Conservation (phyloP, 2,113 vertebrate species). For the Lipophrys pholis region DNA sequence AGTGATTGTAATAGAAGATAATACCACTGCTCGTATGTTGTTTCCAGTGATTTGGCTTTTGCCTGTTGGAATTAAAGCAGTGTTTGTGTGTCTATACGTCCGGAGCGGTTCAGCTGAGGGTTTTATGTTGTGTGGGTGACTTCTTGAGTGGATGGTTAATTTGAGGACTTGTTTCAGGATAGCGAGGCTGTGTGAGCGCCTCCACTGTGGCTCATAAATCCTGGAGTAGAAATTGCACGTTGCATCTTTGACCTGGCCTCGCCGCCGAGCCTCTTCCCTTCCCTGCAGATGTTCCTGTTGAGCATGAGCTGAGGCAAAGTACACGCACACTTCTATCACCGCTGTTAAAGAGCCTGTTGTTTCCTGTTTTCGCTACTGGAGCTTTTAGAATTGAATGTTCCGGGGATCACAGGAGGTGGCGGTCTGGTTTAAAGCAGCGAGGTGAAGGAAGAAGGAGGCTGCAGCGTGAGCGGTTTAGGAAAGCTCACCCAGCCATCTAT, state of each 20-base stretch:
- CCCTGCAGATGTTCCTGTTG: conserved; percentile 48
- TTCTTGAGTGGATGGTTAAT: neutral
- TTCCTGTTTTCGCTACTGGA: conserved; percentile 15
- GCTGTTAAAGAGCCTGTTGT: conserved; percentile 9
- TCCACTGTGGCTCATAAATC: conserved; percentile 34
- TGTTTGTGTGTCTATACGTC: neutral
- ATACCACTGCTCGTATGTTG: neutral
- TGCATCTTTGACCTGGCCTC: conserved; percentile 20
- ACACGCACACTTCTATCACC: no score
- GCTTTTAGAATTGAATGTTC: conserved; percentile 14
- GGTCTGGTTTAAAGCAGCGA: neutral
- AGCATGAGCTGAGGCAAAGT: conserved; percentile 32
- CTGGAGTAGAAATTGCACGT: conserved; percentile 17
- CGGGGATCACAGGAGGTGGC: conserved; percentile 22
- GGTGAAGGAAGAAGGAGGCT: conserved; percentile 26
- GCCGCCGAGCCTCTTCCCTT: conserved; percentile 29
- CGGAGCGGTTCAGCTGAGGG: neutral
- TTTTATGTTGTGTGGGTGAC: neutral
- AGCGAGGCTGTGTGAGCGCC: conserved; percentile 3
- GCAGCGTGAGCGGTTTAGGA: conserved; percentile 58
- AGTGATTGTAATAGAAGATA: neutral
- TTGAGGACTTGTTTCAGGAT: conserved; percentile 11
- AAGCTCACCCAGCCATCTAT: conserved; percentile 51
- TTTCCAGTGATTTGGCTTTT: neutral
- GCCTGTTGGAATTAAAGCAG: neutral